phyloP scores from a whole-genome alignment of 2,888 invertebrate species.

The Miltochrista miniata region DNA sequence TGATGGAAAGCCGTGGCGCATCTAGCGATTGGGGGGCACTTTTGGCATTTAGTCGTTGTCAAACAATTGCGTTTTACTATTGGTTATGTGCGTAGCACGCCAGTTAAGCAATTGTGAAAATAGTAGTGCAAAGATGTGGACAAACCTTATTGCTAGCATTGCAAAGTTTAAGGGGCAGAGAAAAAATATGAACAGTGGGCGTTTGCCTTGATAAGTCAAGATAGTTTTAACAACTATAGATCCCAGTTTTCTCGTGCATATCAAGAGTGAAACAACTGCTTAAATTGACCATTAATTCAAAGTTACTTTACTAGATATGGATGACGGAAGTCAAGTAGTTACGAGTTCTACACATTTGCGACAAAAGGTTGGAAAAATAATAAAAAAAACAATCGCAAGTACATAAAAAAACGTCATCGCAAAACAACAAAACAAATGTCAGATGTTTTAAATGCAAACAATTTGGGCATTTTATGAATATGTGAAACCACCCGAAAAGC shows the following conservation, averaged over 20 bases:
- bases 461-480: background rate
- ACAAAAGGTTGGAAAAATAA: background rate
- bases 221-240: conserved; percentile 24
- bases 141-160: conserved; percentile 6
- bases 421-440: conserved; percentile 1
- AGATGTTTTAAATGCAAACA: conserved; percentile 1
- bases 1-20: too few relatives aligned
- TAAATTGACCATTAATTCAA: conserved; percentile 7
- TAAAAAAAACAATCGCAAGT: background rate
- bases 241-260: conserved; percentile 19
- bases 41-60: too few relatives aligned
- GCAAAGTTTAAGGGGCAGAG: conserved; percentile 5
- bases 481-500: background rate
- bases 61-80: too few relatives aligned
- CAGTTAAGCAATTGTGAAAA: too few relatives aligned
- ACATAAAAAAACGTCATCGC: background rate
- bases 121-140: background rate
- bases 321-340: conserved; percentile 5
- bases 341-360: conserved; percentile 5
- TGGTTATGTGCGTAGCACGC: too few relatives aligned
- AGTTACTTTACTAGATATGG: conserved; percentile 8
- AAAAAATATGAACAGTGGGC: conserved; percentile 13
- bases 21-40: too few relatives aligned
- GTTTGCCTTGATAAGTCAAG: conserved; percentile 19
- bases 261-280: conserved; percentile 17